Percentiles rank a stretch among this genome's conserved stretches.
phyloP scores from a whole-genome alignment of 1,140 invertebrate species.

The Chionoecetes opilio region DNA sequence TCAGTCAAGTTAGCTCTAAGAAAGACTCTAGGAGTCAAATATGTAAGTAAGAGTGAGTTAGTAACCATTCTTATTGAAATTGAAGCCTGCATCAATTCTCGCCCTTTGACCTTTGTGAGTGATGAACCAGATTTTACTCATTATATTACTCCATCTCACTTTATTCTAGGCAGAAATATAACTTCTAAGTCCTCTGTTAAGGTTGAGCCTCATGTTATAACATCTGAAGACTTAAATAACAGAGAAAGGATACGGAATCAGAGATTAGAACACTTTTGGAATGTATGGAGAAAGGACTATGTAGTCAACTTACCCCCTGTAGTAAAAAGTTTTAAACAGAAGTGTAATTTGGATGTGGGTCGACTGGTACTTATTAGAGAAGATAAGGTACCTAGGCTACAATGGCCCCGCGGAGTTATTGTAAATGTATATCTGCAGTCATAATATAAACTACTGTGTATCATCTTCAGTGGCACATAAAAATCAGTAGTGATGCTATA shows the following conservation, averaged over 20 bases:
- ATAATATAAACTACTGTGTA: too few relatives aligned
- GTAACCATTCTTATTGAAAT: constrained; percentile 43
- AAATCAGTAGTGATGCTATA: too few relatives aligned
- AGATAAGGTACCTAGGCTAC: constrained; percentile 47
- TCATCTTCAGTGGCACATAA: too few relatives aligned
- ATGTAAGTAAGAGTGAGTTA: constrained; percentile 38
- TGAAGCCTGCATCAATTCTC: too few relatives aligned
- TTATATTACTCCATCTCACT: constrained; percentile 64
- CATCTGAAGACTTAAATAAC: neutral
- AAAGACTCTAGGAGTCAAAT: constrained; percentile 64
- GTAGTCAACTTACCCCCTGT: constrained; percentile 33
- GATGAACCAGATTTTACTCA: constrained; percentile 14
- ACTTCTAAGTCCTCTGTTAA: neutral
- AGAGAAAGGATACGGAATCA: neutral
- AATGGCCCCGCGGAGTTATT: constrained; percentile 32
- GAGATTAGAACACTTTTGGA: constrained; percentile 59
- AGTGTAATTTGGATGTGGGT: constrained; percentile 32
- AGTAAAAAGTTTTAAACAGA: constrained; percentile 34
- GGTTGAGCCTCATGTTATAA: neutral
- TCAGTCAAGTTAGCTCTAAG: constrained; percentile 47
- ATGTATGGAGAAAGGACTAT: constrained; percentile 56
- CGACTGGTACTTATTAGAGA: constrained; percentile 13
- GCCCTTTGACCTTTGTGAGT: constrained; percentile 53
- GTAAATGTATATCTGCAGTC: constrained; percentile 42
- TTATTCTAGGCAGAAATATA: constrained; percentile 32